Percentiles rank a stretch among this genome's conserved stretches.
Conservation (phyloP, 2,888 invertebrate genomes). For the Stenotaenia linearis region DNA sequence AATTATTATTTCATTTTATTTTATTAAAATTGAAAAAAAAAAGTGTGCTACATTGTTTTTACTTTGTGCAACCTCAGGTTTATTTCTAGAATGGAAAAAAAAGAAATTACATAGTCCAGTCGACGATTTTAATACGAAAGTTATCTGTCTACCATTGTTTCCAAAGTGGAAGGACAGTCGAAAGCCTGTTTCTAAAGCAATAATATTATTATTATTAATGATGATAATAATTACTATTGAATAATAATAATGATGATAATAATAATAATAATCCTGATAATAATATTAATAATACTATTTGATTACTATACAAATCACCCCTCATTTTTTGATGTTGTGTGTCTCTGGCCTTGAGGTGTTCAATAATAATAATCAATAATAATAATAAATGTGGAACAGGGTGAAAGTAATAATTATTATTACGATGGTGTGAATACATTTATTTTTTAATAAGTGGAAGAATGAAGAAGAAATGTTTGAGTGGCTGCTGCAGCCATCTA, state of each 20-base stretch:
- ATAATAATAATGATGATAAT: neutral
- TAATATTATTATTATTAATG: constrained; percentile 11
- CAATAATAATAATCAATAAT: neutral
- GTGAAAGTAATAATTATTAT: neutral
- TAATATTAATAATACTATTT: neutral
- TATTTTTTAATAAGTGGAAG: neutral
- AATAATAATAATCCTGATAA: neutral
- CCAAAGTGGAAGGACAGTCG: neutral
- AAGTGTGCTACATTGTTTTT: neutral
- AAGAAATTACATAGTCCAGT: neutral
- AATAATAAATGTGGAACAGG: neutral
- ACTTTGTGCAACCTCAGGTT: neutral
- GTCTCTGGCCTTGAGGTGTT: neutral
- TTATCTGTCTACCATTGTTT: neutral
- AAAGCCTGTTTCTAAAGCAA: constrained; percentile 26
- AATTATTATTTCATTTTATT: neutral
- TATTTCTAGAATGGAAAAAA: neutral
- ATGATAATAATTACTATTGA: neutral
- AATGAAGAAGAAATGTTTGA: neutral
- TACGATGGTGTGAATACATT: neutral
- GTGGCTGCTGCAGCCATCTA: neutral
- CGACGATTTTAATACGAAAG: neutral
- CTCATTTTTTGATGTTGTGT: neutral
- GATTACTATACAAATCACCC: neutral
- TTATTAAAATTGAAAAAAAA: neutral